Evolutionary conservation across 2,113 vertebrate species (phyloP), one percentile per base, ranked within the genome.

Genomic region (Myocastor coypus): DNA sequence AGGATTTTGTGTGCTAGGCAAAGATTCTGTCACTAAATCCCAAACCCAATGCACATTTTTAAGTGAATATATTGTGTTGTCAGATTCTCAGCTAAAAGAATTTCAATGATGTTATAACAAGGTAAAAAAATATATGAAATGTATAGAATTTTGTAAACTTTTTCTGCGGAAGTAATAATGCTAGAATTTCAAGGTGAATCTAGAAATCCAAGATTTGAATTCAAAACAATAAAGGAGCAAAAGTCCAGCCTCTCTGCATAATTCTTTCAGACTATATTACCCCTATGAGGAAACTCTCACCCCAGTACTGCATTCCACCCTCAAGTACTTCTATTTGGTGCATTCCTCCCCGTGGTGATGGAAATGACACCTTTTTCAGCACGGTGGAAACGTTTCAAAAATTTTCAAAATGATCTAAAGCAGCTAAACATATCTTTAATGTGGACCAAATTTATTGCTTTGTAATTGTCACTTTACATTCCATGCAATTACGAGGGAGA

Each of bases 371-470:
- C 91, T 93, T 91, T 61, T 52, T 40, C 87, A 83, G 82, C 42
- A 68, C 7, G n/a, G 75, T 92, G 42, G 77, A 89, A 96, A 73
- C 3, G 19, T 71, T 93, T 94, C 83, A 63, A 59, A 94, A 94
- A 78, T 42, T 95, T 95, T 95, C 55, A 64, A 95, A 90, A 85
- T 69, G 73, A 89, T 94, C 77, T 96, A 73, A 89, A 89, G 89
- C 94, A 84, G n/a, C 83, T 87, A 93, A 80, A 95, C 92, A 80
- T 92, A 87, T 85, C 64, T 94, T 92, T 88, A 93, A 93, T 64
- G 84, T 92, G 59, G 88, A 95, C 88, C 94, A 96, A 87, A 96
- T 95, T 82, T 92, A 96, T 96, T 96, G 82, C 86, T 95, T 95
- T 96, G 95, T 92, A 94, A 96, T 92, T 95, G 94, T 77, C 92